A percentile compares a stretch with the other conserved stretches of the same genome.
Evolutionary conservation across 1,140 invertebrate genomes (phyloP).

Genomic region (Dreissena polymorpha): DNA sequence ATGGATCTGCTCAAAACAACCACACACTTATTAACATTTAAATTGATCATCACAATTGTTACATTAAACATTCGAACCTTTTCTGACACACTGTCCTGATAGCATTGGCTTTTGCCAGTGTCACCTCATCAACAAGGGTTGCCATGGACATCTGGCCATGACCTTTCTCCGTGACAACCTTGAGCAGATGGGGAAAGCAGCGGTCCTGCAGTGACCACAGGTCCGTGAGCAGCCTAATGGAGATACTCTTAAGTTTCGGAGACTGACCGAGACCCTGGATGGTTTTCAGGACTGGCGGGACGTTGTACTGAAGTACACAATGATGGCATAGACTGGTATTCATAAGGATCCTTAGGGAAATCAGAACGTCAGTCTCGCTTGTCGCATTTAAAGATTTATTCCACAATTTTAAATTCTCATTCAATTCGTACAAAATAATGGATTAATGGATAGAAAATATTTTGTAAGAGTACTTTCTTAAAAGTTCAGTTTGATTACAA

Average conservation of each 20-base stretch:
- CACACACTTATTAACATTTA: too few relatives aligned
- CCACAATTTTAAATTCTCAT: too few relatives aligned
- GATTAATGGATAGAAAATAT: too few relatives aligned
- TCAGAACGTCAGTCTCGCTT: too few relatives aligned
- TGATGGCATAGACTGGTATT: background rate
- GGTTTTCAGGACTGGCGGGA: constrained; percentile 66
- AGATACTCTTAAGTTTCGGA: constrained; percentile 61
- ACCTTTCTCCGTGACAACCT: constrained; percentile 55
- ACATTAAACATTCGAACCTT: constrained; percentile 57
- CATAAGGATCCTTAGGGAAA: too few relatives aligned
- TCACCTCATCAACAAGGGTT: constrained; percentile 53
- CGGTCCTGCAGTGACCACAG: constrained; percentile 70
- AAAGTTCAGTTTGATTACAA: too few relatives aligned
- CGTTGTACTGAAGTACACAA: constrained; percentile 60
- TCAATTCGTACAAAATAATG: too few relatives aligned
- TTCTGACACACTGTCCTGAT: constrained; percentile 67
- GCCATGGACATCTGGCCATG: background rate
- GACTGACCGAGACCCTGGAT: constrained; percentile 60
- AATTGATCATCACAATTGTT: too few relatives aligned
- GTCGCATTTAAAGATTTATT: too few relatives aligned
- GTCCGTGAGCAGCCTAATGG: constrained; percentile 62
- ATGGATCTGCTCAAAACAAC: too few relatives aligned
- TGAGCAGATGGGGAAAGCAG: constrained; percentile 68
- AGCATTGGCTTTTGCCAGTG: constrained; percentile 65
- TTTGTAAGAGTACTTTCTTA: too few relatives aligned